Conservation (phyloP, 2,797 vertebrate species). For the Danio albolineatus region DNA sequence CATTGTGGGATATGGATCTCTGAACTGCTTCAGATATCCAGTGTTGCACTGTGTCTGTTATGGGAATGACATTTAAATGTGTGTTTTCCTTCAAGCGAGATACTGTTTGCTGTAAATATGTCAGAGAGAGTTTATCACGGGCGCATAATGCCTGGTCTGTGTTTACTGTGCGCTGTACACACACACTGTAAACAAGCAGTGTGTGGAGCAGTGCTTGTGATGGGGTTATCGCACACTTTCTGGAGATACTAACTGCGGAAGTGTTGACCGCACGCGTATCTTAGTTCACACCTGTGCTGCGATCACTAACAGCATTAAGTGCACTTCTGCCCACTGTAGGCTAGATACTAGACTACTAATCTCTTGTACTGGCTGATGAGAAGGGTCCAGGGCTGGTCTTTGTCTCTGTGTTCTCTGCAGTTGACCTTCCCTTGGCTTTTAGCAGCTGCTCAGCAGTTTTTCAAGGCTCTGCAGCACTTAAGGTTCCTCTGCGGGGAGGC, state of each 20-base stretch:
- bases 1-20: conserved; percentile 16
- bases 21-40: neutral
- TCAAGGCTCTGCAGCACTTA: conserved; percentile 8
- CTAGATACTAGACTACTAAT: conserved; percentile 37
- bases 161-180: conserved; percentile 18
- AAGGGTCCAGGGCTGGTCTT: conserved; percentile 28
- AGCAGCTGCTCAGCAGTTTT: conserved; percentile 33
- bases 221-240: conserved; percentile 8
- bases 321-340: conserved; percentile 12
- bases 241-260: conserved; percentile 18
- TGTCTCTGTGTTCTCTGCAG: conserved; percentile 32
- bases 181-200: conserved; percentile 33
- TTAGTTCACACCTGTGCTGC: conserved; percentile 41
- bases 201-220: conserved; percentile 3
- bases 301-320: conserved; percentile 45
- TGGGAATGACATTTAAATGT: conserved; percentile 34
- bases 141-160: conserved; percentile 12
- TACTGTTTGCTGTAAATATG: conserved; percentile 28
- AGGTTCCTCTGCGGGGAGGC: conserved; percentile 5
- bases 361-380: conserved; percentile 37
- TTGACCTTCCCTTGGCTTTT: conserved; percentile 45
- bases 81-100: conserved; percentile 29
- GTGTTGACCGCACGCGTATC: conserved; percentile 4
- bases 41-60: conserved; percentile 7
- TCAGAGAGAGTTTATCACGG: conserved; percentile 16